These are phyloP conservation scores for Pempheris klunzingeri DNA, from an alignment of 2,797 vertebrate genomes.

Conservation along the genomic window DNA sequence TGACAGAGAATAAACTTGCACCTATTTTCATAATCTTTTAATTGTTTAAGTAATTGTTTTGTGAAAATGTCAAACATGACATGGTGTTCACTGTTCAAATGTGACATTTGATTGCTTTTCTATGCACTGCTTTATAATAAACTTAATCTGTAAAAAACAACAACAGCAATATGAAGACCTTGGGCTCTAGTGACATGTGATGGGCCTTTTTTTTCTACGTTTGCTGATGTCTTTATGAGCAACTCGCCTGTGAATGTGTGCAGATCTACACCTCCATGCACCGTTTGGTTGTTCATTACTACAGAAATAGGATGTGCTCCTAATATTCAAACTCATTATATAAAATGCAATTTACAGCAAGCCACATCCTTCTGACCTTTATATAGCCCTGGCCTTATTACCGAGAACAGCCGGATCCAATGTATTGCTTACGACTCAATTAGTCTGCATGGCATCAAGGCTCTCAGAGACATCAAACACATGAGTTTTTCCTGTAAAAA, in stretches of 20 bases:
- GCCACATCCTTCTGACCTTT: conserved; percentile 76
- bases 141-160: not conserved
- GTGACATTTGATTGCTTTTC: not conserved
- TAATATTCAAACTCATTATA: conserved; percentile 65
- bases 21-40: not conserved
- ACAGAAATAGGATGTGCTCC: conserved; percentile 65
- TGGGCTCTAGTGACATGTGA: too few species aligned
- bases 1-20: not conserved
- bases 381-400: conserved; percentile 68
- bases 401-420: conserved; percentile 72
- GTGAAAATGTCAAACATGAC: not conserved
- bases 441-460: conserved; percentile 73
- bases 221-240: not conserved
- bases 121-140: not conserved
- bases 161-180: not conserved
- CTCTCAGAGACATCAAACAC: conserved; percentile 74
- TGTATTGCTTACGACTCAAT: conserved; percentile 74
- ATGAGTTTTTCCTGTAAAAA: conserved; percentile 59
- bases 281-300: conserved; percentile 34
- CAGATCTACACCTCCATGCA: conserved; percentile 18
- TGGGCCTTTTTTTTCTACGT: not conserved
- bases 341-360: conserved; percentile 75
- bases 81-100: not conserved
- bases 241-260: conserved; percentile 27
- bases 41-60: not conserved